These are phyloP conservation scores for Coelopa pilipes DNA, from an alignment of 2,888 invertebrate genomes.

Conservation along the genomic window DNA sequence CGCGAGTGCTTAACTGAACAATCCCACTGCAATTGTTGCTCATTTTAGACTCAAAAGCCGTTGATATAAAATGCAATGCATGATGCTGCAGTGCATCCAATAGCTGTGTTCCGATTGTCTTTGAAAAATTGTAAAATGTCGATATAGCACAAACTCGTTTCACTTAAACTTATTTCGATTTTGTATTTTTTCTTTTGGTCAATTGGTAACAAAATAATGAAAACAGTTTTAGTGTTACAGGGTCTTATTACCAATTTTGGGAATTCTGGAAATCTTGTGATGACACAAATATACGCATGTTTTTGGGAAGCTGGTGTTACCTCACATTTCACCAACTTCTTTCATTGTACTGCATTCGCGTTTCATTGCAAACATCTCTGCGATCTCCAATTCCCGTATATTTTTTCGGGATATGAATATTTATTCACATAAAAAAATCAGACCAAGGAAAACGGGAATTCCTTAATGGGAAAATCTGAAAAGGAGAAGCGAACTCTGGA, in stretches of 20 bases:
- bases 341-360: background rate
- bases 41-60: constrained; percentile 56
- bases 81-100: background rate
- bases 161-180: constrained; percentile 29
- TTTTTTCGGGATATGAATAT: no score
- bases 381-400: no score
- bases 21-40: constrained; percentile 52
- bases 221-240: constrained; percentile 43
- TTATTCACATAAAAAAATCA: background rate
- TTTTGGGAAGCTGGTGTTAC: constrained; percentile 18
- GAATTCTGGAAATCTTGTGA: constrained; percentile 29
- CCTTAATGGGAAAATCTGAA: constrained; percentile 21
- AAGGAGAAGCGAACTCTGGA: constrained; percentile 18
- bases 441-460: constrained; percentile 32
- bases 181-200: constrained; percentile 26
- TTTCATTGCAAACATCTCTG: no score
- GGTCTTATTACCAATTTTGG: constrained; percentile 46
- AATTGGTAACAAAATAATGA: constrained; percentile 12
- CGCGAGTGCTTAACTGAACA: constrained; percentile 62
- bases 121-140: constrained; percentile 27
- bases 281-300: constrained; percentile 18
- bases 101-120: constrained; percentile 23
- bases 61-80: constrained; percentile 12
- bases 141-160: constrained; percentile 15
- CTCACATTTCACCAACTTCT: constrained; percentile 37